These are phyloP conservation scores for Lithophane ornitopus DNA, from an alignment of 2,888 invertebrate genomes.

Conservation along the genomic window DNA sequence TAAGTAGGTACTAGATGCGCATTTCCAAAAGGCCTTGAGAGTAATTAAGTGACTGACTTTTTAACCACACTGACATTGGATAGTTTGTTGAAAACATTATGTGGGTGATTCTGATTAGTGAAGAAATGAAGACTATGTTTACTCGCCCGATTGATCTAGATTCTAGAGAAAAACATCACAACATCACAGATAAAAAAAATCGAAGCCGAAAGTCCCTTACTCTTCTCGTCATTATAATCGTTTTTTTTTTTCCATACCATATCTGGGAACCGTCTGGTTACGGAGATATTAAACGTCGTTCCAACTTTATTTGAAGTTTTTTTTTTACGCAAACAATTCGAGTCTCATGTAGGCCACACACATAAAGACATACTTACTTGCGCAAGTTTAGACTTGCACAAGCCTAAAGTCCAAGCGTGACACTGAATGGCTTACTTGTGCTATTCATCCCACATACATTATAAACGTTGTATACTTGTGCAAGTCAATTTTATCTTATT, in stretches of 20 bases:
- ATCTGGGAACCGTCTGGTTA: background rate
- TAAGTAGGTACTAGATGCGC: background rate
- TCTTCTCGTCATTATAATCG: background rate
- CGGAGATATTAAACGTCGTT: too few species aligned
- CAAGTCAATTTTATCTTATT: too few species aligned
- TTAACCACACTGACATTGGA: constrained; percentile 8
- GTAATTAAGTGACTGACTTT: background rate
- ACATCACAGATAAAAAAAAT: background rate
- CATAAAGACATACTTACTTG: too few species aligned
- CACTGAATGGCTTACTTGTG: too few species aligned
- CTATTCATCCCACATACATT: too few species aligned
- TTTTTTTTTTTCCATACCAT: background rate
- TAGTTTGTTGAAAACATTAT: constrained; percentile 1
- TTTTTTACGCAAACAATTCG: too few species aligned
- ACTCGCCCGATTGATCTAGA: background rate
- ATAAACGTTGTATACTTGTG: too few species aligned
- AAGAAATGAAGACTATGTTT: background rate
- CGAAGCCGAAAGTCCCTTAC: background rate
- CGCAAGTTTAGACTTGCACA: too few species aligned
- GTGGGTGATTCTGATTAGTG: background rate
- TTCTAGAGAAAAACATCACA: background rate
- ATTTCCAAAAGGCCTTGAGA: constrained; percentile 28
- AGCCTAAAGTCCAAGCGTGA: too few species aligned
- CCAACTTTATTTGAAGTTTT: too few species aligned
- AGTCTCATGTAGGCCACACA: too few species aligned